Conservation (phyloP, 1,140 invertebrate genomes). For the Drepana arcuata region DNA sequence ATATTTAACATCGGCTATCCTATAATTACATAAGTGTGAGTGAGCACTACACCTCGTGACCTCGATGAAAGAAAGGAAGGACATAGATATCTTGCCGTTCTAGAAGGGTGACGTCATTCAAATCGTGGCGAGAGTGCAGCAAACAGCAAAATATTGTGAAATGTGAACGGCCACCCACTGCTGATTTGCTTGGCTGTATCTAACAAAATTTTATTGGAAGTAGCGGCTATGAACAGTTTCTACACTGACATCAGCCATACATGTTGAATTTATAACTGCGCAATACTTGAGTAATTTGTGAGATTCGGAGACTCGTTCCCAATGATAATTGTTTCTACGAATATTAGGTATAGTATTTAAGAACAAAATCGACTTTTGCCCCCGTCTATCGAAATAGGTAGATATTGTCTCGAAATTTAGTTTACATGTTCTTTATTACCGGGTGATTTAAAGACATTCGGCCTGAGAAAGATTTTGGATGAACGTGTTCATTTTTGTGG, state of each 20-base stretch:
- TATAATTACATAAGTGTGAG: constrained; percentile 42
- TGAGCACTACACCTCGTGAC: constrained; percentile 50
- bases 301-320: constrained; percentile 47
- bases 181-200: constrained; percentile 48
- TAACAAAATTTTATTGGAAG: constrained; percentile 58
- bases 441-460: too few relatives aligned
- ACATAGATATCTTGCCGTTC: constrained; percentile 56
- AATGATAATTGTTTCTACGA: constrained; percentile 64
- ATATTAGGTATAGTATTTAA: constrained; percentile 67
- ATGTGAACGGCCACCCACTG: constrained; percentile 68
- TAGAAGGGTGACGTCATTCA: constrained; percentile 67
- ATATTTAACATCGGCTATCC: neutral
- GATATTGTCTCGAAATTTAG: too few relatives aligned
- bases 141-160: constrained; percentile 64
- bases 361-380: constrained; percentile 22
- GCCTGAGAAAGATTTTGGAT: too few relatives aligned
- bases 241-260: constrained; percentile 57
- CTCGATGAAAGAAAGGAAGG: constrained; percentile 61
- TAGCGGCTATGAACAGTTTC: constrained; percentile 66
- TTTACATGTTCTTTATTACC: too few relatives aligned
- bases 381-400: too few relatives aligned
- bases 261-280: constrained; percentile 57
- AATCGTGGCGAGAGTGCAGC: constrained; percentile 50
- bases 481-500: too few relatives aligned
- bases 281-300: constrained; percentile 46